Base-by-base conservation (phyloP, 2,113 vertebrate genomes). In the Mionectes macconnelli region DNA sequence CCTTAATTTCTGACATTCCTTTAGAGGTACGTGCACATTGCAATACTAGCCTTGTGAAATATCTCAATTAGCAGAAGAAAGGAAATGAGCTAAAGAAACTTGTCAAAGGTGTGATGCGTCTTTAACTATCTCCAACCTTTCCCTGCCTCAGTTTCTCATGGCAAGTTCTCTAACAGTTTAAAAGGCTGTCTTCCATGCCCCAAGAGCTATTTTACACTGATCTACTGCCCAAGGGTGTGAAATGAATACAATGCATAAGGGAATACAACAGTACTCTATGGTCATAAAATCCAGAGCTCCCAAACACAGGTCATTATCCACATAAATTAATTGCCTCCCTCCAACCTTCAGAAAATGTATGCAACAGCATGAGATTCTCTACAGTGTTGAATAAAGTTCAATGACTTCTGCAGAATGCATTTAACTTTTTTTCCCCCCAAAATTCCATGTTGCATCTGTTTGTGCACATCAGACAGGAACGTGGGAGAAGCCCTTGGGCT, bases 91-190 rank as follows among this genome's bases (percentile, higher is more conserved):
- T 44, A 23, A 84, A 70, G 39, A 81, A 92, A 49, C 5, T 31
- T 63, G 14, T 70, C 14, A 60, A 90, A 70, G 17, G 21, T 45
- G 18, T 31, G 20, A 64, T 87, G 33, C 1, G 20, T 49, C 24
- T 67, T 72, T 33, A 70, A 44, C 24, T 14, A 10, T 52, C 31
- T 82, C 33, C 25, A 66, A 0, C 17, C 7, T 89, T 37, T 17
- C 20, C 18, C 11, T 8, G 8, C 3, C 3, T 2, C 19, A 30
- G 0, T 40, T 17, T 60, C 8, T 67, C 11, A 21, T 28, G n/a
- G 6, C n/a, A 74, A 31, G 14, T 62, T 85, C 15, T 83, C 27
- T 64, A 31, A 13, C 16, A 27, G 35, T 15, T 89, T 76, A 31
- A 62, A 28, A 60, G 28, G 8, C n/a, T 63, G 8, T 73, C 27